phyloP scores from a whole-genome alignment of 2,113 vertebrate genomes.

The Aspidoscelis tigris region DNA sequence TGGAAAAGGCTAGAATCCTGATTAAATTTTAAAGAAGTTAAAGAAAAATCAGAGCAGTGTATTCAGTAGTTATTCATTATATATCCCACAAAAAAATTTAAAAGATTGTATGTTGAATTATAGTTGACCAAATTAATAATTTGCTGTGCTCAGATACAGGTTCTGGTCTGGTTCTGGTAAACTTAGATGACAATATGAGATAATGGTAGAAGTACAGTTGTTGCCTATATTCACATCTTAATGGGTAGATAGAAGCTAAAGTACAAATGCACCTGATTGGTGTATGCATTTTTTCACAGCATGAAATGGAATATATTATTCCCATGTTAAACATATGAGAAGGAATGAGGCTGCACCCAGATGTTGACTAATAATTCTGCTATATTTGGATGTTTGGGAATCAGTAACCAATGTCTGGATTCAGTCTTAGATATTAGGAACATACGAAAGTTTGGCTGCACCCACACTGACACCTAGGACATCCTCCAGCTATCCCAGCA shows the following conservation, averaged over 20 bases:
- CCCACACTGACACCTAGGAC: too few relatives aligned
- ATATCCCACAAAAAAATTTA: not conserved
- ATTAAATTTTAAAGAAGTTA: conserved; percentile 59
- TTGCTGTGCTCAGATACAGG: not conserved
- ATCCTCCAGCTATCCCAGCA: too few relatives aligned
- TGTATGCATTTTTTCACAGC: not conserved
- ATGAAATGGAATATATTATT: too few relatives aligned
- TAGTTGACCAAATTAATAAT: not conserved
- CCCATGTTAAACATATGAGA: too few relatives aligned
- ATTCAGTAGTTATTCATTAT: conserved; percentile 20
- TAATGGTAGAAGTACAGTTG: not conserved
- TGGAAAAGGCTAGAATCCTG: conserved; percentile 24
- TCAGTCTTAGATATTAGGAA: too few relatives aligned
- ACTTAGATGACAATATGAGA: not conserved
- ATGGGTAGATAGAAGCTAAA: not conserved
- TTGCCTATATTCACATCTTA: too few relatives aligned
- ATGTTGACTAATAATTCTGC: too few relatives aligned
- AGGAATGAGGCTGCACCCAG: too few relatives aligned
- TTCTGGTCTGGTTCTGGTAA: not conserved
- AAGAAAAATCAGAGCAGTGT: conserved; percentile 36
- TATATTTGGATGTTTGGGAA: too few relatives aligned
- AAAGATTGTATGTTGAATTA: conserved; percentile 11
- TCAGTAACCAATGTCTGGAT: too few relatives aligned
- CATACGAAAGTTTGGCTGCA: too few relatives aligned
- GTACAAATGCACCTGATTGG: not conserved